Evolutionary conservation across 1,140 invertebrate species (phyloP).

Genomic region (Cepaea nemoralis): DNA sequence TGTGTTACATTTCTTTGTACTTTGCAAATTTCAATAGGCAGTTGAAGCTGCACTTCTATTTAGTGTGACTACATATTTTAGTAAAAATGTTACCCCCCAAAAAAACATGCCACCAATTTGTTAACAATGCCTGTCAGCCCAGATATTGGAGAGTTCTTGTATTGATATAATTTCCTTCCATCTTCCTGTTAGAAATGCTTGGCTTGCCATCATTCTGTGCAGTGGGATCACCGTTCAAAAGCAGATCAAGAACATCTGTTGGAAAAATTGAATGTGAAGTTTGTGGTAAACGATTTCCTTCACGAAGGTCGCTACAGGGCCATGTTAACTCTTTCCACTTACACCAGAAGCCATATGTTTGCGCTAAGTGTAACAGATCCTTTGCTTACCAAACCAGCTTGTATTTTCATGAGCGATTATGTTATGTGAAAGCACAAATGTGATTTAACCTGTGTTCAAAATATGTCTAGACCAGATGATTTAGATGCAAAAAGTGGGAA

Average conservation of each 20-base stretch:
- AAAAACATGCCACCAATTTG: too few species aligned
- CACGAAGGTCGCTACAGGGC: conserved; percentile 21
- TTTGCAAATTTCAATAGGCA: too few species aligned
- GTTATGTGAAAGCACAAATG: not conserved
- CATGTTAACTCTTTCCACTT: conserved; percentile 38
- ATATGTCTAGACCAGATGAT: too few species aligned
- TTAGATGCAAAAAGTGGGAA: too few species aligned
- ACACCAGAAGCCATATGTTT: conserved; percentile 32
- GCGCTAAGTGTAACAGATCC: conserved; percentile 28
- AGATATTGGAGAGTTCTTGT: not conserved
- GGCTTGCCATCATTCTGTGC: conserved; percentile 3
- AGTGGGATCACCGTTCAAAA: not conserved
- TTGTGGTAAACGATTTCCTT: conserved; percentile 34
- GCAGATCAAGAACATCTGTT: not conserved
- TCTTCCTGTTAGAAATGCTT: not conserved
- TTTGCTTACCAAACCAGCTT: conserved; percentile 37
- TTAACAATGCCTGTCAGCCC: conserved; percentile 5
- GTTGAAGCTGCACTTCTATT: too few species aligned
- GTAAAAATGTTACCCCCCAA: too few species aligned
- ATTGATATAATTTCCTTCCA: not conserved
- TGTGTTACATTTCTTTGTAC: too few species aligned
- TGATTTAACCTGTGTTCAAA: too few species aligned
- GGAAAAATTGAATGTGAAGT: conserved; percentile 26
- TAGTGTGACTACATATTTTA: too few species aligned
- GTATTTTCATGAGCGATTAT: conserved; percentile 31